Evolutionary conservation across 2,113 vertebrate genomes (phyloP).

Genomic region (Paratilapia polleni): DNA sequence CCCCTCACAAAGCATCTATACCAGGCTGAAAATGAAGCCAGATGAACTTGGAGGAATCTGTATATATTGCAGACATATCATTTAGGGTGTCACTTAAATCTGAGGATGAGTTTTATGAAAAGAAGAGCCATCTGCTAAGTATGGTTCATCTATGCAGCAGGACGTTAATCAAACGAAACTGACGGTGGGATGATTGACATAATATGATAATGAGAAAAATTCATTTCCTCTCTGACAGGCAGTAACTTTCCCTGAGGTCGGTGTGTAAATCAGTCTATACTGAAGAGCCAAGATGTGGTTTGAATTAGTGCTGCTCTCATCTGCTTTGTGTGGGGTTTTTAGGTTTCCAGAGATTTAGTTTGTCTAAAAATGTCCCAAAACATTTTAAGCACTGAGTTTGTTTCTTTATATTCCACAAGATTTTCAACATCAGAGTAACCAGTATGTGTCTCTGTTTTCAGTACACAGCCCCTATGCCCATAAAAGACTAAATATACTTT

Average conservation of each 20-base stretch:
- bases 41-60: constrained; percentile 32
- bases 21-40: constrained; percentile 24
- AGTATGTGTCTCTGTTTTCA: background rate
- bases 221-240: constrained; percentile 25
- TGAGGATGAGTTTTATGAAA: constrained; percentile 1
- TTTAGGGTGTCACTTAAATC: constrained; percentile 1
- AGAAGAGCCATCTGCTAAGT: constrained; percentile 5
- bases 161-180: constrained; percentile 31
- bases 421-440: constrained; percentile 16
- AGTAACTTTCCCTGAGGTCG: constrained; percentile 15
- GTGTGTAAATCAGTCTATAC: constrained; percentile 28
- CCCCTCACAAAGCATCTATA: constrained; percentile 14
- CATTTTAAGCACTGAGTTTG: constrained; percentile 23
- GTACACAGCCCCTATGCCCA: background rate
- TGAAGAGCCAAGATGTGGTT: background rate
- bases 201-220: constrained; percentile 17
- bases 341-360: background rate
- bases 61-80: constrained; percentile 28
- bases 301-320: background rate
- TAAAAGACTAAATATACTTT: background rate
- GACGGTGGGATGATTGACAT: constrained; percentile 37
- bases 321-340: background rate
- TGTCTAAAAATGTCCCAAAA: constrained; percentile 11
- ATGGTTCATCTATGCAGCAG: constrained; percentile 24
- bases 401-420: background rate